These are phyloP conservation scores for Zosterops pallidus DNA, from an alignment of 2,113 vertebrate species.

Conservation along the genomic window DNA sequence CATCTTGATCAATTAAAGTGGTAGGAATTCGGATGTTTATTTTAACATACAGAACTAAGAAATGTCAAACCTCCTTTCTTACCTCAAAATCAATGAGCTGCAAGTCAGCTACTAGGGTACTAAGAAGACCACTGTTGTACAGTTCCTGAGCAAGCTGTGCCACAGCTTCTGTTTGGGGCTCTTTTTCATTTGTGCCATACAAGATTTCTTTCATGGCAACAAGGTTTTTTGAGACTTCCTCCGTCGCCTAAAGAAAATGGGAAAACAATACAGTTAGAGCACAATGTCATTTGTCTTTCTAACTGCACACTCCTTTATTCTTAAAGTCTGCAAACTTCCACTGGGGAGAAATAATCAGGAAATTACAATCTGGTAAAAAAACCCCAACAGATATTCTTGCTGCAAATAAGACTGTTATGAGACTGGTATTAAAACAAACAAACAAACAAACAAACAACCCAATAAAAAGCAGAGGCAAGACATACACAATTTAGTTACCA, in stretches of 20 bases:
- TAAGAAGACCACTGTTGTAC: conserved; percentile 92
- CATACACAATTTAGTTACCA: background rate
- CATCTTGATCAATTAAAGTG: background rate
- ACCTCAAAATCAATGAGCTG: conserved; percentile 98
- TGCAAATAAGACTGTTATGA: background rate
- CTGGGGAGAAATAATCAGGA: background rate
- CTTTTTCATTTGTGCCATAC: conserved; percentile 92
- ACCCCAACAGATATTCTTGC: background rate
- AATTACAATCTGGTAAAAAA: background rate
- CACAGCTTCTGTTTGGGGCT: conserved; percentile 91
- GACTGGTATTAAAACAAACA: background rate
- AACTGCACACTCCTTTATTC: background rate
- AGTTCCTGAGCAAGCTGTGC: conserved; percentile 94
- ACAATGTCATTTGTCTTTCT: background rate
- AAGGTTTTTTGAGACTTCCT: conserved; percentile 96
- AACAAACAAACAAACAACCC: too few relatives aligned
- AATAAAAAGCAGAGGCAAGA: background rate
- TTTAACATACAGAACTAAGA: background rate
- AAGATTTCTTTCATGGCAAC: conserved; percentile 97
- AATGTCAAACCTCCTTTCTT: background rate
- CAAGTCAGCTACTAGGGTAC: conserved; percentile 87
- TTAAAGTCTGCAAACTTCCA: background rate
- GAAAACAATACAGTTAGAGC: background rate
- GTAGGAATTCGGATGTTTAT: background rate
- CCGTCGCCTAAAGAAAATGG: conserved; percentile 81